Percentiles rank a stretch among this genome's conserved stretches.
Conservation (phyloP, 1,140 invertebrate genomes). For the silkworm (Bombyx mori) region ASM3026992v2 NC_085118.1:10487001-10487500, state of each 20-base stretch:
- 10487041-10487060: conserved; percentile 41
- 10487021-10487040: conserved; percentile 27
- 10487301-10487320: neutral
- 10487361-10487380: conserved; percentile 3
- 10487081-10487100: conserved; percentile 47
- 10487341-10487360: conserved; percentile 6
- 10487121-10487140: conserved; percentile 53
- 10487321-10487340: conserved; percentile 3
- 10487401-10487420: conserved; percentile 41
- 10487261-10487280: conserved; percentile 2
- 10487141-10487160: conserved; percentile 51
- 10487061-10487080: conserved; percentile 52
- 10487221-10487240: conserved; percentile 47
- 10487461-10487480: conserved; percentile 17
- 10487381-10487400: conserved; percentile 26
- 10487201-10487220: conserved; percentile 63
- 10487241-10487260: conserved; percentile 25
- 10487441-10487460: conserved; percentile 25
- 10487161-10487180: conserved; percentile 46
- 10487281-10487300: conserved; percentile 1
- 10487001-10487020: no score
- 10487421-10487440: conserved; percentile 39
- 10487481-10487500: conserved; percentile 70
- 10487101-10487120: conserved; percentile 51
- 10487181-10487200: conserved; percentile 45